These are phyloP conservation scores for Argyra leucocephala DNA, from an alignment of 2,888 invertebrate genomes.

Conservation along the genomic window DNA sequence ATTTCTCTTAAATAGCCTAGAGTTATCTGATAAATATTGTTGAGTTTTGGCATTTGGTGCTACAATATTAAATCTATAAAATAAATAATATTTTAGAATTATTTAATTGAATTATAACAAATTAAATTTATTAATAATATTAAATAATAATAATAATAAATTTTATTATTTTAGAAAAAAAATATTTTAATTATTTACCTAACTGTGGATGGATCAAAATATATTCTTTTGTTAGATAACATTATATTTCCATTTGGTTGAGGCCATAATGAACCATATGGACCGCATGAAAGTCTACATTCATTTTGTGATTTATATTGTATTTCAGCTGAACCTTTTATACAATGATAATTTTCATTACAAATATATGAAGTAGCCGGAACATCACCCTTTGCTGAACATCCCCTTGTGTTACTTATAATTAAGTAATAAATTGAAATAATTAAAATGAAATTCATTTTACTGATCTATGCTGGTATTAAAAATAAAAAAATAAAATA, in stretches of 20 bases:
- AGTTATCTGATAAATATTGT: constrained; percentile 49
- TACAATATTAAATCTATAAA: constrained; percentile 48
- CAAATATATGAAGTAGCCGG: neutral
- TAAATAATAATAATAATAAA: neutral
- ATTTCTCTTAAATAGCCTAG: constrained; percentile 49
- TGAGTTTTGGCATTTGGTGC: constrained; percentile 45
- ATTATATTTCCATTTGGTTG: constrained; percentile 50
- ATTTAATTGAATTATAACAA: no score
- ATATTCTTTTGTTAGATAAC: constrained; percentile 41
- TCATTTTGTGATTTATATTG: constrained; percentile 47
- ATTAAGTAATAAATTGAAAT: no score
- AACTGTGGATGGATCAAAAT: constrained; percentile 50
- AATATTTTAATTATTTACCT: constrained; percentile 28
- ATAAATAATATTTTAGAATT: no score
- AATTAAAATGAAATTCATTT: no score
- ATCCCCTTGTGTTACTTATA: no score
- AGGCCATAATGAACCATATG: constrained; percentile 62
- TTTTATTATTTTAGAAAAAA: constrained; percentile 24
- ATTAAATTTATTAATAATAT: neutral
- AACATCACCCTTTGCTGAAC: no score
- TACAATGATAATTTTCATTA: neutral
- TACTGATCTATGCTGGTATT: no score
- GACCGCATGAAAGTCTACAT: constrained; percentile 60
- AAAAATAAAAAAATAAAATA: no score
- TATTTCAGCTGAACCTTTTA: neutral